phyloP scores from a whole-genome alignment of 2,113 vertebrate species.

The Clarias magur region DNA sequence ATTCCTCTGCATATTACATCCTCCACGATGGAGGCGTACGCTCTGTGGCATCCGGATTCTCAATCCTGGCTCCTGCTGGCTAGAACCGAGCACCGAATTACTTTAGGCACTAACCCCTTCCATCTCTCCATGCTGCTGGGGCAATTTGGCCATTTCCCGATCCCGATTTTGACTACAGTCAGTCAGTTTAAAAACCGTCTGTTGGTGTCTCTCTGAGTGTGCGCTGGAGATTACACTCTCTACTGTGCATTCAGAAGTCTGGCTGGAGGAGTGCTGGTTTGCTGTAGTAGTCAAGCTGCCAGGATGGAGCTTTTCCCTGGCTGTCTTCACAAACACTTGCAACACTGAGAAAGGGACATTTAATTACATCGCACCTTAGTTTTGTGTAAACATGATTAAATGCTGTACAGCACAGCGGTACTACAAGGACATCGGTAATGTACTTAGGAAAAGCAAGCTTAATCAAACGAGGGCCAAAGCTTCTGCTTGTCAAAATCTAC shows the following conservation, averaged over 20 bases:
- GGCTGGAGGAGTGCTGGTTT: constrained; percentile 62
- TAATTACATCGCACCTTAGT: constrained; percentile 15
- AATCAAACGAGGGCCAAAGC: not conserved
- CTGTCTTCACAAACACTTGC: constrained; percentile 36
- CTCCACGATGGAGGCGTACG: not conserved
- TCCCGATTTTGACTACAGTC: constrained; percentile 68
- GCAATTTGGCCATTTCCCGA: constrained; percentile 42
- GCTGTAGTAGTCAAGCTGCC: constrained; percentile 70
- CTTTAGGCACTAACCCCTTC: constrained; percentile 2
- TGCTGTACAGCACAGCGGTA: not conserved
- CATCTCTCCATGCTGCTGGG: not conserved
- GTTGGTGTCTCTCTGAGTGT: constrained; percentile 72
- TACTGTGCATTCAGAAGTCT: constrained; percentile 63
- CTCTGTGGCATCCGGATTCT: not conserved
- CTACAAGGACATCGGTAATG: not conserved
- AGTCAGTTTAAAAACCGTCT: constrained; percentile 76
- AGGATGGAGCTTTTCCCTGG: constrained; percentile 69
- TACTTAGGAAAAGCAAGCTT: not conserved
- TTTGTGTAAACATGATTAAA: constrained; percentile 17
- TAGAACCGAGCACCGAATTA: not conserved
- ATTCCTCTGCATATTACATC: not conserved
- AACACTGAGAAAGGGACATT: constrained; percentile 16
- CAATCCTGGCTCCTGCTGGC: not conserved
- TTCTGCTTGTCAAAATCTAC: not conserved
- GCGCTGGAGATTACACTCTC: constrained; percentile 70